Evolutionary conservation across 2,888 invertebrate species (phyloP).

Genomic region (Venusia cambrica): DNA sequence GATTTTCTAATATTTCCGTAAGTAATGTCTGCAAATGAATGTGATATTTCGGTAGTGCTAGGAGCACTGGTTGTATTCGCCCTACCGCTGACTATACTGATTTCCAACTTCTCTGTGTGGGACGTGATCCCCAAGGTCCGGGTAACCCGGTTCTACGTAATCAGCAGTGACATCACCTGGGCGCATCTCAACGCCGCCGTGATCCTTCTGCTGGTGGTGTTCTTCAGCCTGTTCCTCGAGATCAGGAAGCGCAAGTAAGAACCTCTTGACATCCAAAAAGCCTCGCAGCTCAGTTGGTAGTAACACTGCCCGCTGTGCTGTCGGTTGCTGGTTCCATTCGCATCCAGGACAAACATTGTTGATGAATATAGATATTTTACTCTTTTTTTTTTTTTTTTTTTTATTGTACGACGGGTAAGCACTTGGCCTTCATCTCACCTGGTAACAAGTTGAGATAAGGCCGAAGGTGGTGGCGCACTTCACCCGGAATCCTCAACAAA

Average conservation of each 20-base stretch:
- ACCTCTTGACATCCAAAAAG: no score
- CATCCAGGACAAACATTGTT: no score
- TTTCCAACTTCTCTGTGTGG: constrained; percentile 64
- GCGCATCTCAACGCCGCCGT: constrained; percentile 50
- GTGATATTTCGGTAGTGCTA: constrained; percentile 36
- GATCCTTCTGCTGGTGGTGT: constrained; percentile 42
- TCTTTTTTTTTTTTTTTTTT: no score
- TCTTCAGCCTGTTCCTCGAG: constrained; percentile 65
- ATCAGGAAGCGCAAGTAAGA: constrained; percentile 64
- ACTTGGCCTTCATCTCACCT: no score
- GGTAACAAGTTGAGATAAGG: no score
- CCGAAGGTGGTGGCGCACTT: no score
- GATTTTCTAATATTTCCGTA: constrained; percentile 6
- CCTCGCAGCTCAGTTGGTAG: no score
- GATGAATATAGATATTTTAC: no score
- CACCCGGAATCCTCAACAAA: no score
- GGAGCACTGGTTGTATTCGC: constrained; percentile 52
- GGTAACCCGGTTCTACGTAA: constrained; percentile 51
- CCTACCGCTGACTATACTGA: constrained; percentile 58
- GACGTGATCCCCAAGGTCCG: constrained; percentile 59
- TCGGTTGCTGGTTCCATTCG: no score
- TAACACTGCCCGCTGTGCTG: no score
- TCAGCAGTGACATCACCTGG: constrained; percentile 55
- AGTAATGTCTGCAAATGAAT: constrained; percentile 46
- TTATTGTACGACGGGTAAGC: no score